Evolutionary conservation across 2,113 vertebrate species (phyloP).

Genomic region (Macrotis lagotis): DNA sequence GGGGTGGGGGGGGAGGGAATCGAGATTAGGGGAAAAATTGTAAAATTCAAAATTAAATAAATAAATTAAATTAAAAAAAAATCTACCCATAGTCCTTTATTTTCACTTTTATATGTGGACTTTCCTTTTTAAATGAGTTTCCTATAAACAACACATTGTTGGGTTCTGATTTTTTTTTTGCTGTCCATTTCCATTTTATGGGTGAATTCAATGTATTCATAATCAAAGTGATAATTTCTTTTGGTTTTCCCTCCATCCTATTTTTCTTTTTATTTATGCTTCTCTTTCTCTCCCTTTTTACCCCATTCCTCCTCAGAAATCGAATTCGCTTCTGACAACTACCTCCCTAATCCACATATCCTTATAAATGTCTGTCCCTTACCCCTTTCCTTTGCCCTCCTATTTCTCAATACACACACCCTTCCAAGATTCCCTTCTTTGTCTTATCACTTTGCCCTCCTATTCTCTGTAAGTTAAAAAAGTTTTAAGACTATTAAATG

Average conservation of each 20-base stretch:
- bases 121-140: background rate
- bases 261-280: background rate
- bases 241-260: background rate
- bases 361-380: background rate
- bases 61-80: no score
- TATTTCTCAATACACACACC: background rate
- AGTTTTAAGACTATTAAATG: background rate
- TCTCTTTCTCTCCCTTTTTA: background rate
- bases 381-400: background rate
- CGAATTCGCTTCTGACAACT: background rate
- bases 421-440: background rate
- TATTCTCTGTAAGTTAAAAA: background rate
- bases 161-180: background rate
- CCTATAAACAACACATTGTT: background rate
- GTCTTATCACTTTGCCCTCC: background rate
- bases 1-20: no score
- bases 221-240: background rate
- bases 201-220: background rate
- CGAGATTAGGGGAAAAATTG: no score
- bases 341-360: background rate
- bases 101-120: background rate
- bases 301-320: background rate
- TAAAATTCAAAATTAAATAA: no score
- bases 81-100: background rate
- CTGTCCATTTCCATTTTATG: background rate